phyloP scores from a whole-genome alignment of 2,113 vertebrate genomes.

The Trinectes maculatus region DNA sequence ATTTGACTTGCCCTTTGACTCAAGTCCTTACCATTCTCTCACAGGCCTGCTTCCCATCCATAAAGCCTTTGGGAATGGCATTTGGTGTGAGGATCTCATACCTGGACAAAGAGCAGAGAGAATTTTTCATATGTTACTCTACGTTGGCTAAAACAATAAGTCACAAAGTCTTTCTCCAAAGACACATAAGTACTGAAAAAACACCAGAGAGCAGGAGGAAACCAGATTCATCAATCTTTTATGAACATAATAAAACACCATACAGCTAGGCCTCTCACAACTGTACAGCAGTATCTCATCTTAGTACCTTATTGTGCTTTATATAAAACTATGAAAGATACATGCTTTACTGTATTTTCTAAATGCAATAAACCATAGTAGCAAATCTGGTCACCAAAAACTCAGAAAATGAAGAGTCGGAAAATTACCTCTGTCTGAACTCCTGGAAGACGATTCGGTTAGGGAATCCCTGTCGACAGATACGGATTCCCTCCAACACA shows the following conservation, averaged over 20 bases:
- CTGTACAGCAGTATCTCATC: no score
- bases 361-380: no score
- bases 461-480: constrained; percentile 97
- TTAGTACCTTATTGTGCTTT: background rate
- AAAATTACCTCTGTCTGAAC: constrained; percentile 93
- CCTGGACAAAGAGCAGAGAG: constrained; percentile 71
- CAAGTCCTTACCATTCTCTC: constrained; percentile 90
- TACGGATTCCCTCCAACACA: constrained; percentile 94
- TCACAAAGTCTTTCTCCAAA: no score
- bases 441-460: constrained; percentile 98
- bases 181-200: no score
- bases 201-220: background rate
- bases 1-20: background rate
- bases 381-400: no score
- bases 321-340: background rate
- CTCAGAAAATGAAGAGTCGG: no score
- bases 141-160: no score
- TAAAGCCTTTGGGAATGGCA: constrained; percentile 97
- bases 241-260: no score
- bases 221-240: no score
- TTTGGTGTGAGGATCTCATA: constrained; percentile 99
- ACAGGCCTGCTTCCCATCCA: constrained; percentile 99
- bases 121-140: no score
- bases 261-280: no score
- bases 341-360: background rate